Evolutionary conservation across 2,888 invertebrate genomes (phyloP), one percentile per base, ranked within the genome.

Genomic region (Thelaira solivaga): DNA sequence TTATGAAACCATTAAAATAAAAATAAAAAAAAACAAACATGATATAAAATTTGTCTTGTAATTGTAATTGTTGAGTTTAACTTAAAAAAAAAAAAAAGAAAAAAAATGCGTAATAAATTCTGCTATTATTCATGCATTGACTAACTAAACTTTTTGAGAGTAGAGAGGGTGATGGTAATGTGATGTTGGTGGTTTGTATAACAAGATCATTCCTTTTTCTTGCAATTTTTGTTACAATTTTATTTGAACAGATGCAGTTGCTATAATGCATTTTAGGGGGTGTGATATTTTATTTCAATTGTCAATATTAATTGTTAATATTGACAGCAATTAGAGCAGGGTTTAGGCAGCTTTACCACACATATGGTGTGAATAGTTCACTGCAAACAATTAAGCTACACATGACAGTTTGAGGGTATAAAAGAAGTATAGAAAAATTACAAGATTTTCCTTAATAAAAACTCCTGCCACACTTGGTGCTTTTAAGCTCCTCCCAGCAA

Each of bases 41-140:
- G n/a, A n/a, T n/a, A n/a, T n/a, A n/a, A n/a, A 74, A 74, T 78
- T 74, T 74, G 78, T 78, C 61, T 71, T 49, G 74, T 65, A 74
- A 65, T 62, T 69, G 74, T 74, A 78, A 71, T 78, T 78, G 65
- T 71, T 67, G n/a, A n/a, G n/a, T n/a, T n/a, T n/a, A n/a, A n/a
- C n/a, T n/a, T n/a, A n/a, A n/a, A n/a, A n/a, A n/a, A n/a, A n/a
- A n/a, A n/a, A n/a, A n/a, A n/a, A n/a, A n/a, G n/a, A n/a, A n/a
- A n/a, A n/a, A n/a, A n/a, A n/a, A n/a, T n/a, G n/a, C n/a, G n/a
- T n/a, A n/a, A n/a, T n/a, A n/a, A n/a, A n/a, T n/a, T n/a, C n/a
- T n/a, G n/a, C n/a, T n/a, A n/a, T n/a, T n/a, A n/a, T n/a, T n/a
- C n/a, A n/a, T 20, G 39, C 26, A 36, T 22, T 45, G 18, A n/a